phyloP scores from a whole-genome alignment of 2,888 invertebrate species.

The Apamea sordens region DNA sequence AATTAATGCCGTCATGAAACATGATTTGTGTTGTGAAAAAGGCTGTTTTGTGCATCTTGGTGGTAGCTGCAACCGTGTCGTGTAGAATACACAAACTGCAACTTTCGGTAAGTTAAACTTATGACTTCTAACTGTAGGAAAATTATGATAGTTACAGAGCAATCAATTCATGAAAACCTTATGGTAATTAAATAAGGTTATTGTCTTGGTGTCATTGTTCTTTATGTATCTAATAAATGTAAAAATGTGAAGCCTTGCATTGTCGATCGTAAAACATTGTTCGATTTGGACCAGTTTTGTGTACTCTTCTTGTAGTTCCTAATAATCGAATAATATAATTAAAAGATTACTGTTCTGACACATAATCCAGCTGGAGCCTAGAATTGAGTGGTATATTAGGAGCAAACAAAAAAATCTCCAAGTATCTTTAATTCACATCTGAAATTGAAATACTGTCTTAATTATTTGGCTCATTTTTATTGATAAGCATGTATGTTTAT shows the following conservation, averaged over 20 bases:
- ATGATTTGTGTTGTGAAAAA: slow-evolving; percentile 77
- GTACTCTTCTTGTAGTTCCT: not conserved
- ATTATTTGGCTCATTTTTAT: slow-evolving; percentile 6
- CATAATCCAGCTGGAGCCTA: not conserved
- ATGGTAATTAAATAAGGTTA: slow-evolving; percentile 15
- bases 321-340: not conserved
- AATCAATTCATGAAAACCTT: slow-evolving; percentile 19
- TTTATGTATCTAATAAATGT: not conserved
- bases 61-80: slow-evolving; percentile 74
- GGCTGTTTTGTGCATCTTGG: slow-evolving; percentile 70
- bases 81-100: slow-evolving; percentile 86
- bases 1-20: slow-evolving; percentile 74
- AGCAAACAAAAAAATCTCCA: not conserved
- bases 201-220: not conserved
- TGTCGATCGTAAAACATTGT: slow-evolving; percentile 14
- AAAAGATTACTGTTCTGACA: not conserved
- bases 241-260: slow-evolving; percentile 4
- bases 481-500: slow-evolving; percentile 45
- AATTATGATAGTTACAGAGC: slow-evolving; percentile 14
- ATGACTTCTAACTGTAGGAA: slow-evolving; percentile 18
- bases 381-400: not conserved
- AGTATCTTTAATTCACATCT: not conserved
- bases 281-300: not conserved
- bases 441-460: not conserved
- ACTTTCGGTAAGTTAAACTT: slow-evolving; percentile 78